phyloP scores from a whole-genome alignment of 2,797 vertebrate species.

The Gymnoscopelus microlampas region DNA sequence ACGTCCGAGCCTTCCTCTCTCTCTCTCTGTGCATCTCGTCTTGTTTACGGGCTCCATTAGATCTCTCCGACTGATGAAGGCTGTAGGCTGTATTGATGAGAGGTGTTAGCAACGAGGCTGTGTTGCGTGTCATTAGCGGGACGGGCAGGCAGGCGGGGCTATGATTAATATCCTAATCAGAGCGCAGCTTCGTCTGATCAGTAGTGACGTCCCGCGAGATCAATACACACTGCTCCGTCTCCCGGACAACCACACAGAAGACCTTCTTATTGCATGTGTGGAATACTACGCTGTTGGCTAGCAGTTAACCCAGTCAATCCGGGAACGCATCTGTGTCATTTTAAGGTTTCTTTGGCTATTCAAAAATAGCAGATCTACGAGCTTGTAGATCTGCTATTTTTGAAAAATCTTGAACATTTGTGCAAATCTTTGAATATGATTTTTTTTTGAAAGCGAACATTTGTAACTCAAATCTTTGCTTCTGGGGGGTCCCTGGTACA shows the following conservation, averaged over 20 bases:
- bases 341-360: too few relatives aligned
- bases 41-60: conserved; percentile 38
- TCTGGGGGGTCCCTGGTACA: too few relatives aligned
- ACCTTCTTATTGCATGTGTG: conserved; percentile 10
- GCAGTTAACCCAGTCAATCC: background rate
- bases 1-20: background rate
- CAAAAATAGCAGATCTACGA: too few relatives aligned
- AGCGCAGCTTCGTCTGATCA: conserved; percentile 62
- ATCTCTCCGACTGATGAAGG: conserved; percentile 24
- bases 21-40: conserved; percentile 15
- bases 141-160: conserved; percentile 25
- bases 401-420: too few relatives aligned
- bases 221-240: conserved; percentile 54
- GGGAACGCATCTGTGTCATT: too few relatives aligned
- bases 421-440: too few relatives aligned
- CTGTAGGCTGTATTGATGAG: conserved; percentile 43
- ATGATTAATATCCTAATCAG: conserved; percentile 66
- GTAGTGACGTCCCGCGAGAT: conserved; percentile 35
- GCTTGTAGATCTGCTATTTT: too few relatives aligned
- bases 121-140: conserved; percentile 58
- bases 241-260: conserved; percentile 49
- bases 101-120: conserved; percentile 27
- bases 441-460: too few relatives aligned
- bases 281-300: conserved; percentile 12
- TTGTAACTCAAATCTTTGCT: too few relatives aligned